Conservation (phyloP, 2,113 vertebrate species). For the Pseudorectes ferrugineus region DNA sequence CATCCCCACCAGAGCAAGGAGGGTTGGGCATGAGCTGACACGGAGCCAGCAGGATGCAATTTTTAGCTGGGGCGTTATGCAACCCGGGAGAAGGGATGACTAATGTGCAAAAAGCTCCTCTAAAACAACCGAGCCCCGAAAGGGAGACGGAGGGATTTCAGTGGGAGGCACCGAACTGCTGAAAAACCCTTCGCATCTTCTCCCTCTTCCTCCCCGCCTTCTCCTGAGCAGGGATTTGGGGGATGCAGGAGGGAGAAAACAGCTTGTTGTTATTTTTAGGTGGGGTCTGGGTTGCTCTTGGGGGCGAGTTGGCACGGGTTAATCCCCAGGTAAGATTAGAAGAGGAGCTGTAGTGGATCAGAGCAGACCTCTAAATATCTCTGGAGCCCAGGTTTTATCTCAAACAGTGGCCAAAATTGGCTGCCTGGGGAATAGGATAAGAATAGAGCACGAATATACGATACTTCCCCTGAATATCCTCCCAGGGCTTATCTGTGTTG, state of each 20-base stretch:
- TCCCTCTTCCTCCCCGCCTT: not conserved
- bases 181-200: not conserved
- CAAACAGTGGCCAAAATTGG: slow-evolving; percentile 41
- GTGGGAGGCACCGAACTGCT: slow-evolving; percentile 43
- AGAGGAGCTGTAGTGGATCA: not conserved
- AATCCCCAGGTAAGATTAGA: not conserved
- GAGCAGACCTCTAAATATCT: not conserved
- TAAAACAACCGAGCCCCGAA: slow-evolving; percentile 11
- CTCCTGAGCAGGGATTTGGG: not conserved
- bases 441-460: slow-evolving; percentile 45
- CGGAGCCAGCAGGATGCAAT: slow-evolving; percentile 45
- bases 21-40: slow-evolving; percentile 51
- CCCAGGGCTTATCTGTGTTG: slow-evolving; percentile 7
- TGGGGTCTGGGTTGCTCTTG: not conserved
- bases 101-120: slow-evolving; percentile 59
- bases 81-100: slow-evolving; percentile 59
- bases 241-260: not conserved
- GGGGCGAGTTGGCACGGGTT: not conserved
- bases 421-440: slow-evolving; percentile 33
- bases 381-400: slow-evolving; percentile 5
- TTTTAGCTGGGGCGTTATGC: slow-evolving; percentile 75
- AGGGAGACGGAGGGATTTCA: slow-evolving; percentile 42
- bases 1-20: not conserved
- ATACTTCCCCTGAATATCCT: slow-evolving; percentile 45
- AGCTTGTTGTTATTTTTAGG: not conserved